Conservation (phyloP, 2,113 vertebrate genomes). For the Oryzias melastigma region DNA sequence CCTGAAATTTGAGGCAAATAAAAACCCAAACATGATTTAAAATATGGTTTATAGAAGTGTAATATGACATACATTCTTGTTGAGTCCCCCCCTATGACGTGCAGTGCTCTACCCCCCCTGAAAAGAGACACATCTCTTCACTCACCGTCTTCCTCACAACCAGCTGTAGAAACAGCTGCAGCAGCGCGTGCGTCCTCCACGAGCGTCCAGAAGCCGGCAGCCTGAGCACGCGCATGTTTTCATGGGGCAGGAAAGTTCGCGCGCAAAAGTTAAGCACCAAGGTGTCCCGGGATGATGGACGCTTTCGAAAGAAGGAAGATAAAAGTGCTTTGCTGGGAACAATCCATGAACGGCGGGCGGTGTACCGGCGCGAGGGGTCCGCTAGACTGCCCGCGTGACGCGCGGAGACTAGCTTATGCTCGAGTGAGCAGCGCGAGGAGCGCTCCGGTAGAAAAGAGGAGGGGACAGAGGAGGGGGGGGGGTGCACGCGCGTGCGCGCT, state of each 20-base stretch:
- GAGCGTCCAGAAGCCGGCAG: not conserved
- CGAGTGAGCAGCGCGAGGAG: slow-evolving; percentile 21
- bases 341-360: not conserved
- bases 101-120: too few species aligned
- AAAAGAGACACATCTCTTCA: not conserved
- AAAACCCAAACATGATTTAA: too few species aligned
- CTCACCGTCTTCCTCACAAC: slow-evolving; percentile 48
- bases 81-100: too few species aligned
- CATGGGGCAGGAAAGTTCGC: slow-evolving; percentile 1
- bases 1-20: too few species aligned
- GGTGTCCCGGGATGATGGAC: too few species aligned
- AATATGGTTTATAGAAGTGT: too few species aligned
- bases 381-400: slow-evolving; percentile 13
- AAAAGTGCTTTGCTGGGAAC: not conserved
- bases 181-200: slow-evolving; percentile 8
- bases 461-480: not conserved
- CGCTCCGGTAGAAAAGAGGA: slow-evolving; percentile 9
- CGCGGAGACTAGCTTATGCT: slow-evolving; percentile 9
- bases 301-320: too few species aligned
- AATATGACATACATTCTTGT: too few species aligned
- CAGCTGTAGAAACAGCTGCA: slow-evolving; percentile 46
- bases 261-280: not conserved
- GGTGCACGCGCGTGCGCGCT: not conserved
- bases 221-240: not conserved
- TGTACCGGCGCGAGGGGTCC: slow-evolving; percentile 2